phyloP scores from a whole-genome alignment of 2,797 vertebrate species.

The Enteromius anoplus region DNA sequence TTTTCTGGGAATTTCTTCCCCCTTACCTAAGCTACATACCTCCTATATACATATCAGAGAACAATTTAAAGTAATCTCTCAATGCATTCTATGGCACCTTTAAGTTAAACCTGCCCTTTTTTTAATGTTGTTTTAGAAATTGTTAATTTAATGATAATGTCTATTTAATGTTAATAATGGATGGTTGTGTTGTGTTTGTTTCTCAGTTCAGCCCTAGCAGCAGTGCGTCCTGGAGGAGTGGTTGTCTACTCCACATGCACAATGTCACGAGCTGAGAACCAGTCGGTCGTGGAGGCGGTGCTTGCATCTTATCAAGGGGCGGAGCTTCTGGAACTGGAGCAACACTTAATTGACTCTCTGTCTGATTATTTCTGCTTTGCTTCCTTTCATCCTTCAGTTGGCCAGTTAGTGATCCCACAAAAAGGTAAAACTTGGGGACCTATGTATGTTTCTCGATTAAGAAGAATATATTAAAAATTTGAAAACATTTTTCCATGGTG shows the following conservation, averaged over 20 bases:
- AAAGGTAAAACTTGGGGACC: constrained; percentile 90
- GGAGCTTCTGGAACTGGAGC: constrained; percentile 80
- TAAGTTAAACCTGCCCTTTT: background rate
- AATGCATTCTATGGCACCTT: background rate
- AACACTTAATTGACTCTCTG: constrained; percentile 74
- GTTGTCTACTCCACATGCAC: constrained; percentile 97
- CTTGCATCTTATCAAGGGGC: constrained; percentile 78
- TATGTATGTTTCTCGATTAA: constrained; percentile 90
- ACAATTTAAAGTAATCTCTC: no score
- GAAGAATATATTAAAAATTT: constrained; percentile 66
- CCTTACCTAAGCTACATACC: no score
- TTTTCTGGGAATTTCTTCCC: no score
- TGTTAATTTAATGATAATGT: background rate
- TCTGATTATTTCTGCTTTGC: constrained; percentile 83
- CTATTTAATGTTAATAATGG: background rate
- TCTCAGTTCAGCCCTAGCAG: constrained; percentile 87
- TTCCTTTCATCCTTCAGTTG: constrained; percentile 68
- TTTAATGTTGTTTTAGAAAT: background rate
- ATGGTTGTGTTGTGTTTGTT: constrained; percentile 24
- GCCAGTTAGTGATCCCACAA: constrained; percentile 88
- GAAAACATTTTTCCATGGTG: background rate
- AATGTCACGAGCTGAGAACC: constrained; percentile 89
- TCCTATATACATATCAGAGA: no score
- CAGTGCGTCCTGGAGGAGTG: constrained; percentile 86
- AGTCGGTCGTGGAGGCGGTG: constrained; percentile 79